These are phyloP conservation scores for Perca schrenkii DNA, from an alignment of 2,113 vertebrate species.

Conservation along the genomic window DNA sequence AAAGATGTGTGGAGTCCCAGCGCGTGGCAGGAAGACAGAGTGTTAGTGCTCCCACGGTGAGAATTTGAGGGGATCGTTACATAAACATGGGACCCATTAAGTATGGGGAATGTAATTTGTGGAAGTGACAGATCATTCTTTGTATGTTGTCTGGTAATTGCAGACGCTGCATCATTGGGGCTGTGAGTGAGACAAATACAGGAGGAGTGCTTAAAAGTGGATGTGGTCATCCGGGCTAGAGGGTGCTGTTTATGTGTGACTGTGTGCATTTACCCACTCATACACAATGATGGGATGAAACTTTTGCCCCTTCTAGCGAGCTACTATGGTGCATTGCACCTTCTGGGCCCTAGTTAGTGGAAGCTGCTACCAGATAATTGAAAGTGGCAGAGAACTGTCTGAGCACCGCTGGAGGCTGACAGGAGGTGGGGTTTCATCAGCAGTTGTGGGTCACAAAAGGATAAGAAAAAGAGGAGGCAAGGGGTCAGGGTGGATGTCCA, in stretches of 20 bases:
- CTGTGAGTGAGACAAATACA: conserved; percentile 43
- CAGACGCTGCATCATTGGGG: conserved; percentile 61
- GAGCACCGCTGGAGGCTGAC: conserved; percentile 52
- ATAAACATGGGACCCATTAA: conserved; percentile 73
- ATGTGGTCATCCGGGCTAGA: conserved; percentile 28
- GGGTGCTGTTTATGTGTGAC: conserved; percentile 7
- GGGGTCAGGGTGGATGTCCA: conserved; percentile 14
- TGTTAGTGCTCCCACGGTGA: conserved; percentile 60
- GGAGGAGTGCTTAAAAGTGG: conserved; percentile 10
- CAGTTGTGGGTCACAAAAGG: conserved; percentile 35
- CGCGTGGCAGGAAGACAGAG: conserved; percentile 64
- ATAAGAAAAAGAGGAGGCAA: conserved; percentile 16
- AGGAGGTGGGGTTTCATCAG: conserved; percentile 18
- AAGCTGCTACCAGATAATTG: conserved; percentile 62
- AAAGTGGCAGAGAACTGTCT: conserved; percentile 60
- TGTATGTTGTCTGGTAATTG: conserved; percentile 68
- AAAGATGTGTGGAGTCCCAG: conserved; percentile 43
- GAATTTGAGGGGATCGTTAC: conserved; percentile 72
- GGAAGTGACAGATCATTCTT: conserved; percentile 69
- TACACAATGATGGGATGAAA: conserved; percentile 5
- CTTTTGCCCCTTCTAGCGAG: conserved; percentile 7
- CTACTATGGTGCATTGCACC: conserved; percentile 18
- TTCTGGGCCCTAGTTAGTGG: conserved; percentile 55
- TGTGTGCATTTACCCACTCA: background rate
- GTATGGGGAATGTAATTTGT: conserved; percentile 66